Evolutionary conservation across 2,888 invertebrate genomes (phyloP).

Genomic region (Pemphredon lugubris): DNA sequence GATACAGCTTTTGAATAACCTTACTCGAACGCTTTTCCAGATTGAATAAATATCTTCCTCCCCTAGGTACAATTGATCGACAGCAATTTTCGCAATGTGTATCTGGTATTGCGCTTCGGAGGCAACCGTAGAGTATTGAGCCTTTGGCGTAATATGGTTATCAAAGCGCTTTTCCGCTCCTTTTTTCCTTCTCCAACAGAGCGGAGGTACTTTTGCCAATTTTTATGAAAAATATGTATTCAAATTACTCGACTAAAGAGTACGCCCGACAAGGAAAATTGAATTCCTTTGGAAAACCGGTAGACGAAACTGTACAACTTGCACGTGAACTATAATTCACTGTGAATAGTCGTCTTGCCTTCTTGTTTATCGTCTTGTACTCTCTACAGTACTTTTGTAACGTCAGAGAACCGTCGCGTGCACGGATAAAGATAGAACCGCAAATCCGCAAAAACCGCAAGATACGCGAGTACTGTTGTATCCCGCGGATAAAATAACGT

Average conservation of each 20-base stretch:
- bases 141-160: neutral
- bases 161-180: neutral
- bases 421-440: constrained; percentile 38
- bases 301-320: too few species aligned
- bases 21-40: constrained; percentile 35
- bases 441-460: constrained; percentile 54
- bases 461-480: constrained; percentile 31
- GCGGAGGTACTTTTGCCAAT: neutral
- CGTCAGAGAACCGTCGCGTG: constrained; percentile 7
- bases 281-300: too few species aligned
- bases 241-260: too few species aligned
- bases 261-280: too few species aligned
- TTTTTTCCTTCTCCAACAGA: neutral
- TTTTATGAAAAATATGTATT: neutral
- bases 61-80: neutral
- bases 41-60: neutral
- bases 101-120: neutral
- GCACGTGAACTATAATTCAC: neutral
- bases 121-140: neutral
- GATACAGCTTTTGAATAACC: constrained; percentile 39
- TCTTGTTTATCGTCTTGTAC: constrained; percentile 5
- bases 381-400: constrained; percentile 18
- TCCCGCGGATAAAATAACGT: constrained; percentile 21
- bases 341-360: neutral
- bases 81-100: neutral